Conservation (phyloP, 2,888 invertebrate genomes). For the Deladenus siricidicola region DNA sequence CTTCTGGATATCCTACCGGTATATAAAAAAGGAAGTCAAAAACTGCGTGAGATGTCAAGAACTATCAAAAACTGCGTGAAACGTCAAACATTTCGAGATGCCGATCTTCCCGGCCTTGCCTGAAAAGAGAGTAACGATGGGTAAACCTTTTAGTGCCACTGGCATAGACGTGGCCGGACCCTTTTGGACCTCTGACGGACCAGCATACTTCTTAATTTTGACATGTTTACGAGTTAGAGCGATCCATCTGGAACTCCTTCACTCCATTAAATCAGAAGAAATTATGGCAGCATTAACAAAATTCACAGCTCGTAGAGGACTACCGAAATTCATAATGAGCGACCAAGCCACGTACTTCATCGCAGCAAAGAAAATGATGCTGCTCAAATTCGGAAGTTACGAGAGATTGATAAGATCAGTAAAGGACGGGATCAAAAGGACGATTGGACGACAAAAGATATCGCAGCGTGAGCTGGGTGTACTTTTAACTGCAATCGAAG, state of each 20-base stretch:
- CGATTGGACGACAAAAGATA: constrained; percentile 7
- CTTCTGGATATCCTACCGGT: too few species aligned
- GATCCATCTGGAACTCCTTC: background rate
- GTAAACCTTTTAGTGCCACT: constrained; percentile 22
- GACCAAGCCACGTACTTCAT: constrained; percentile 7
- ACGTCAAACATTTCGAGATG: too few species aligned
- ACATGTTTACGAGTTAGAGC: background rate
- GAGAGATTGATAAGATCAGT: constrained; percentile 12
- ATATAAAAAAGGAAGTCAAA: too few species aligned
- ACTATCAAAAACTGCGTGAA: too few species aligned
- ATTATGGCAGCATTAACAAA: background rate
- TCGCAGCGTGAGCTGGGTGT: constrained; percentile 4
- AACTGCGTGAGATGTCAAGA: too few species aligned
- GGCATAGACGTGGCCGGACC: constrained; percentile 34
- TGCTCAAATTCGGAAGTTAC: constrained; percentile 5
- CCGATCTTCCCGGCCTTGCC: constrained; percentile 12
- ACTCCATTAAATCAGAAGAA: background rate
- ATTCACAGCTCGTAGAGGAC: background rate
- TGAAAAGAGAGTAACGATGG: constrained; percentile 7
- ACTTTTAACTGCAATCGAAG: constrained; percentile 8
- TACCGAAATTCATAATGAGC: background rate
- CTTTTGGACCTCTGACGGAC: background rate
- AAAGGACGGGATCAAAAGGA: constrained; percentile 7
- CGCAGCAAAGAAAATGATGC: too few species aligned
- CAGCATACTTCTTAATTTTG: background rate